A percentile compares a stretch with the other conserved stretches of the same genome.
phyloP scores from a whole-genome alignment of 2,797 vertebrate species.

The Loris lydekkerianus region DNA sequence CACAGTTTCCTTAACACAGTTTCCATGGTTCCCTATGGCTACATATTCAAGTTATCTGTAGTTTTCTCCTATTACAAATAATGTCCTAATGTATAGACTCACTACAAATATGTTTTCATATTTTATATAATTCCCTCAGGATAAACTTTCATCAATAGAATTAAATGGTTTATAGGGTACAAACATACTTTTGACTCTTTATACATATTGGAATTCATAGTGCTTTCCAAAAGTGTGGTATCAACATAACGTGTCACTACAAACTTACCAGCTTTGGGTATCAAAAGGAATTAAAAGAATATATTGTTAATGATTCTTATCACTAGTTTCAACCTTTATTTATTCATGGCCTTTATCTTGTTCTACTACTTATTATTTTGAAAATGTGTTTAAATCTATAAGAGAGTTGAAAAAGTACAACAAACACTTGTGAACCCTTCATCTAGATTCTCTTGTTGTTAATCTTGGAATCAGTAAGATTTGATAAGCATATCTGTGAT shows the following conservation, averaged over 20 bases:
- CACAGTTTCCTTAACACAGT: neutral
- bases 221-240: neutral
- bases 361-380: neutral
- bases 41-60: neutral
- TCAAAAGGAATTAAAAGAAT: neutral
- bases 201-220: neutral
- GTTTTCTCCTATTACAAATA: neutral
- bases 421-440: neutral
- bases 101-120: neutral
- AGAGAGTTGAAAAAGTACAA: neutral
- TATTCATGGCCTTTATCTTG: neutral
- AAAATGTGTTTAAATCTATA: neutral
- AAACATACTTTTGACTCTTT: neutral
- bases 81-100: neutral
- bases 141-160: neutral
- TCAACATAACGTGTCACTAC: neutral
- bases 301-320: neutral
- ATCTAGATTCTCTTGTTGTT: neutral
- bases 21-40: neutral
- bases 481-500: neutral
- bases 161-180: neutral
- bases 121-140: slow-evolving; percentile 9
- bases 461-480: neutral
- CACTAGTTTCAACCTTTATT: neutral
- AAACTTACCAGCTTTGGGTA: neutral